These are phyloP conservation scores for Caerostris darwini DNA, from an alignment of 1,140 invertebrate species.

Conservation along the genomic window DNA sequence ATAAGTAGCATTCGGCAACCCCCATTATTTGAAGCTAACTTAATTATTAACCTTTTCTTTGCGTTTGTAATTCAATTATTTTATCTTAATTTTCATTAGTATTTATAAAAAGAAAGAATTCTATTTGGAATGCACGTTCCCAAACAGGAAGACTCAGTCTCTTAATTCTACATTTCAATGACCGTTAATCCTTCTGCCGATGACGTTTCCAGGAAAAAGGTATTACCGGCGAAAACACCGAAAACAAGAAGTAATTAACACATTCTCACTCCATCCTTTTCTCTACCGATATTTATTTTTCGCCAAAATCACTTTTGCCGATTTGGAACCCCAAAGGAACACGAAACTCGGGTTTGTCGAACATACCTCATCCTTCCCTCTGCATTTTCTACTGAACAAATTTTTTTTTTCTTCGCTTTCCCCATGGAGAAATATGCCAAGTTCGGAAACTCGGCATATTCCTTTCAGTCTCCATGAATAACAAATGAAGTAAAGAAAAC, in stretches of 20 bases:
- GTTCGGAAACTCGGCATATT: neutral
- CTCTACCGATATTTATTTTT: constrained; percentile 19
- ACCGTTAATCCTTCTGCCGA: constrained; percentile 3
- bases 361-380: neutral
- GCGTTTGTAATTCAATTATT: constrained; percentile 38
- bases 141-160: neutral
- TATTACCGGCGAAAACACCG: too few species aligned
- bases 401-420: neutral
- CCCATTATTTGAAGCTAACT: constrained; percentile 26
- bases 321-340: neutral
- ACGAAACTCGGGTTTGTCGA: constrained; percentile 8
- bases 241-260: too few species aligned
- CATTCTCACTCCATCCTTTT: constrained; percentile 20
- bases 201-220: neutral
- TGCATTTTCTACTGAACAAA: neutral
- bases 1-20: neutral
- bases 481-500: constrained; percentile 6
- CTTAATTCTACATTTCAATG: neutral
- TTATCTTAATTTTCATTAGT: constrained; percentile 13
- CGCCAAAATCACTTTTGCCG: constrained; percentile 22
- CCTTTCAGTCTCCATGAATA: constrained; percentile 17
- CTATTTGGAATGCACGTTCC: neutral
- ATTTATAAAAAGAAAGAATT: neutral
- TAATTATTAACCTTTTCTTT: constrained; percentile 39
- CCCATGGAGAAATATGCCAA: constrained; percentile 10